phyloP scores from a whole-genome alignment of 2,888 invertebrate species.

The Halictus ligatus region DNA sequence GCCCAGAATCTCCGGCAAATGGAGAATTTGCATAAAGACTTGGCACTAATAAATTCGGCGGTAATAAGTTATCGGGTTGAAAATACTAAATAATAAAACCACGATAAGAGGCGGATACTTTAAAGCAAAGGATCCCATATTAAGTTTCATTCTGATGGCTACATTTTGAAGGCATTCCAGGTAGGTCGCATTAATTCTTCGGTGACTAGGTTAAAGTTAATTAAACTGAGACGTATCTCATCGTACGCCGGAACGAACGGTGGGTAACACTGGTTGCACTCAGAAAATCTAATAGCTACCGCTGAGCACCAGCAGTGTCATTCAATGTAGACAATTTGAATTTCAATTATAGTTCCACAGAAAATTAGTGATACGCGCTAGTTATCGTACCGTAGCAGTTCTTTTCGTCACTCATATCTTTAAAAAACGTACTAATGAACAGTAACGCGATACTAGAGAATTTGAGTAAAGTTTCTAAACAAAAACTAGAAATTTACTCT shows the following conservation, averaged over 20 bases:
- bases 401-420: not conserved
- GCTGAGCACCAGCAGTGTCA: not conserved
- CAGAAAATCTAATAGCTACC: not conserved
- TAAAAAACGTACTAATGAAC: not conserved
- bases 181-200: slow-evolving; percentile 23
- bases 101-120: slow-evolving; percentile 1
- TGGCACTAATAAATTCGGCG: not conserved
- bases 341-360: slow-evolving; percentile 8
- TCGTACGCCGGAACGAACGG: slow-evolving; percentile 20
- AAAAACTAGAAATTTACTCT: not conserved
- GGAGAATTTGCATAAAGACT: not conserved
- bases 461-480: not conserved
- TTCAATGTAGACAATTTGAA: slow-evolving; percentile 4
- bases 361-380: not conserved
- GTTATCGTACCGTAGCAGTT: not conserved
- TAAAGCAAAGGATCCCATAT: not conserved
- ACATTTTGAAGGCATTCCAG: slow-evolving; percentile 1
- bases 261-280: slow-evolving; percentile 12
- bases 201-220: slow-evolving; percentile 22
- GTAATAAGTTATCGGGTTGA: not conserved
- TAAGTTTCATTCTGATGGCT: not conserved
- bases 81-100: not conserved
- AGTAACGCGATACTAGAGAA: not conserved
- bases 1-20: not conserved
- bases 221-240: slow-evolving; percentile 27